Base-by-base conservation (phyloP, 1,140 invertebrate species). In the Trissolcus basalis region DNA sequence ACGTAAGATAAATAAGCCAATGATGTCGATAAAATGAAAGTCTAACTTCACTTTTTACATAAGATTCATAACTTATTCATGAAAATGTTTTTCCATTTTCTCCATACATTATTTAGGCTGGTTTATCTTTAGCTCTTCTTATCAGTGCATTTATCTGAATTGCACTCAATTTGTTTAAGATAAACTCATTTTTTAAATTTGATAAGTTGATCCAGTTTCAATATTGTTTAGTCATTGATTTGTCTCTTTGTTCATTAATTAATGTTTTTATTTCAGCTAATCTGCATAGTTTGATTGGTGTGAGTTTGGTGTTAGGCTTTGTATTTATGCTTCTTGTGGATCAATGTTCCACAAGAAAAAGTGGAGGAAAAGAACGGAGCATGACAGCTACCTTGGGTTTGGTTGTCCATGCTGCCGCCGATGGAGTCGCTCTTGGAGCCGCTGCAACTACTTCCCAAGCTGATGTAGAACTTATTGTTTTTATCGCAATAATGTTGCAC, bases 401-500 rank as follows among this genome's bases (percentile, higher is more conserved):
- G 4, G 96, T 99, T 5, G 97, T 99, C 1, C 98, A 99, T 89
- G 97, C 98, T 9, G 96, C 97, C 92, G 98, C 97, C 75, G 98
- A 99, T 90, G 98, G 98, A 16, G 93, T 99, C 36, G 98, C 98
- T 1, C 87, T 99, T 10, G 98, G 98, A 47, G 97, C 97, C 15
- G 98, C 98, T 0, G 97, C 97, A 0, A 96, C 96, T 0, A 97
- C 97, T 0, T 94, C 95, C 4, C 96, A 98, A 82, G 92, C 96
- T 13, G 97, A 98, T 82, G 96, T 99, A 3, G 98, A 99, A 89
- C 93, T 98, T 80, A 98, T 99, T 73, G 97, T 99, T 13, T 99
- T 99, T 86, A 85, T 98, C 35, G 98, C 98, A 16, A 99, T 99
- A 72, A 99, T 99, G 97, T 89, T 99, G 11, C 98, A 99, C 83